Conservation (phyloP, 92 coral and sea anemone species). For the Zoanthus sansibaricus region DNA sequence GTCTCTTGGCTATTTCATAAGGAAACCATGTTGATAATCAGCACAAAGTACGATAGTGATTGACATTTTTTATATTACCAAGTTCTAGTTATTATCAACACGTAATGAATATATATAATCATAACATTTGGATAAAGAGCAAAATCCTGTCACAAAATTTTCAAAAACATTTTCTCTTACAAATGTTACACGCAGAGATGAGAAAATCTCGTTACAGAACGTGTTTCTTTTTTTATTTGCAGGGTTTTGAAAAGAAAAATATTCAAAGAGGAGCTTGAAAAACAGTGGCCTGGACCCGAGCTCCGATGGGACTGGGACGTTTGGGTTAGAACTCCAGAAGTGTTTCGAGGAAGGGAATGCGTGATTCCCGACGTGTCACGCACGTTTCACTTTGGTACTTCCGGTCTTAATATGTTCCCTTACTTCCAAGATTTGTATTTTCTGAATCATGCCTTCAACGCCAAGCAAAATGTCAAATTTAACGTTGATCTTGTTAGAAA, state of each 20-base stretch:
- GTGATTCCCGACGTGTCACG: conserved; percentile 87
- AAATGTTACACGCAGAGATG: no score
- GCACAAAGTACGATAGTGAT: no score
- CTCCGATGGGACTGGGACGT: conserved; percentile 88
- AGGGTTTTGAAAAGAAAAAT: conserved; percentile 81
- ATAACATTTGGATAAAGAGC: no score
- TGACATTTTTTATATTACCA: no score
- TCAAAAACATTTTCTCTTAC: not conserved
- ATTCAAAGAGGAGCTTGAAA: conserved; percentile 82
- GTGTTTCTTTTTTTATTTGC: not conserved
- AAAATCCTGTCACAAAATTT: no score
- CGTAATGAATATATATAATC: no score
- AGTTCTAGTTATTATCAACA: no score
- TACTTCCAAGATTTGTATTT: conserved; percentile 74
- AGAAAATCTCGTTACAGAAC: not conserved
- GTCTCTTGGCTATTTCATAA: no score
- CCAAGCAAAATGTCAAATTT: conserved; percentile 69
- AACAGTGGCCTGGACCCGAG: conserved; percentile 81
- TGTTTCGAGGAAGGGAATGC: conserved; percentile 77
- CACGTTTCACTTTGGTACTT: conserved; percentile 88
- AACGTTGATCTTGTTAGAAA: conserved; percentile 72
- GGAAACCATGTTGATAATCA: no score
- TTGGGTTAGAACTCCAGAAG: conserved; percentile 67
- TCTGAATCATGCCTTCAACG: conserved; percentile 74
- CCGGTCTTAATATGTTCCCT: conserved; percentile 75